These are phyloP conservation scores for Bombus balteatus DNA, from an alignment of 1,140 invertebrate species.

Conservation along the genomic window DNA sequence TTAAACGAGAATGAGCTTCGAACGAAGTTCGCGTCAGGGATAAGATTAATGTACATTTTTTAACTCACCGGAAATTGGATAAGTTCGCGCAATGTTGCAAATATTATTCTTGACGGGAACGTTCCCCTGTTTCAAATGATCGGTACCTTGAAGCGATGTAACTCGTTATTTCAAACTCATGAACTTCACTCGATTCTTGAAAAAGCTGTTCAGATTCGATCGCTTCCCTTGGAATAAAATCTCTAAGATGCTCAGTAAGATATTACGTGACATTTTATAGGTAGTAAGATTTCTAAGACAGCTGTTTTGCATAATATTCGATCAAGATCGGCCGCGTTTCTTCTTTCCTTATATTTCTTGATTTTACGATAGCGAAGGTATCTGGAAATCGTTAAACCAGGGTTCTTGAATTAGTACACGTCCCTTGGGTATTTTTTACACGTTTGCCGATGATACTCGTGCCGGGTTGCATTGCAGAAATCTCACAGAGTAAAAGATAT, in stretches of 20 bases:
- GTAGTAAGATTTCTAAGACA: background rate
- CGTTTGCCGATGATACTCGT: conserved; percentile 29
- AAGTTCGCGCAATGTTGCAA: conserved; percentile 25
- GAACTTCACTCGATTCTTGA: background rate
- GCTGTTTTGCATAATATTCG: background rate
- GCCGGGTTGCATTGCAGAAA: background rate
- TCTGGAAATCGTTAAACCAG: conserved; percentile 17
- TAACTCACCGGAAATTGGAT: conserved; percentile 38
- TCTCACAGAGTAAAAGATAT: conserved; percentile 46
- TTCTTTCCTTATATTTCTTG: background rate
- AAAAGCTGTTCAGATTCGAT: background rate
- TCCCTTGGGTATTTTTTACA: conserved; percentile 46
- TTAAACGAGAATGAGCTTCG: conserved; percentile 21
- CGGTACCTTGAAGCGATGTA: background rate
- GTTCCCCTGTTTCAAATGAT: conserved; percentile 6
- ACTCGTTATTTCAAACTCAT: background rate
- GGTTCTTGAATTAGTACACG: conserved; percentile 32
- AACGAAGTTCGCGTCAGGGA: conserved; percentile 13
- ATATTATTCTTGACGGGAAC: conserved; percentile 12
- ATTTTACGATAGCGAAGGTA: background rate
- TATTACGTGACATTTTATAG: background rate
- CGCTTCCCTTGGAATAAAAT: background rate
- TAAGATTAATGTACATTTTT: conserved; percentile 48
- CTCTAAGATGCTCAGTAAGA: background rate
- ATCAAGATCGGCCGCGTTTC: background rate